Percentiles rank a stretch among this genome's conserved stretches.
These are phyloP conservation scores for Latrodectus geometricus DNA, from an alignment of 1,140 invertebrate genomes.

Conservation along the genomic window DNA sequence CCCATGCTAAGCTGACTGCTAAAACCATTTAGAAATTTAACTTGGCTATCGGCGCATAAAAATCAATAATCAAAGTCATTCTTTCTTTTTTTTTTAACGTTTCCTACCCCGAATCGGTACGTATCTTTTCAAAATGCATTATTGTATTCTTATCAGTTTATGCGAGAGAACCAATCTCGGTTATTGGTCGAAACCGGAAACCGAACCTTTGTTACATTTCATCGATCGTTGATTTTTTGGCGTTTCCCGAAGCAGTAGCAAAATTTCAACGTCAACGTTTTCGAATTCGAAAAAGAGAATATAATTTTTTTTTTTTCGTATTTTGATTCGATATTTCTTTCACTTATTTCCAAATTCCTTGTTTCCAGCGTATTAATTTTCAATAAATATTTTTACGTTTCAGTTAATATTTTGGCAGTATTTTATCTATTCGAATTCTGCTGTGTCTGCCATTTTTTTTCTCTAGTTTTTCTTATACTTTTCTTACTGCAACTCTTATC, in stretches of 20 bases:
- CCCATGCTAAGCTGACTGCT: constrained; percentile 31
- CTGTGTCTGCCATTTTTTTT: background rate
- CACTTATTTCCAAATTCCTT: constrained; percentile 16
- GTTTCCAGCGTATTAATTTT: constrained; percentile 46
- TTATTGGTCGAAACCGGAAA: constrained; percentile 35
- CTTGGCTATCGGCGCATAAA: constrained; percentile 6
- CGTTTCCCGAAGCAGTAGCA: too few species aligned
- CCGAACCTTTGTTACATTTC: background rate
- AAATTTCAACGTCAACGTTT: too few species aligned
- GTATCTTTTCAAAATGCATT: constrained; percentile 46
- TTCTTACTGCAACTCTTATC: background rate
- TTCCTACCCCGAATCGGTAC: background rate
- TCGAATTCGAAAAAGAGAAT: too few species aligned
- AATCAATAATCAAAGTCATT: constrained; percentile 26
- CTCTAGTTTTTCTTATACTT: background rate
- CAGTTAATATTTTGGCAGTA: constrained; percentile 1
- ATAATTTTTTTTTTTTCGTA: constrained; percentile 32
- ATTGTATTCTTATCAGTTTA: constrained; percentile 46
- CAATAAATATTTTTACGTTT: constrained; percentile 53
- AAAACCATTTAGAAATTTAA: constrained; percentile 13
- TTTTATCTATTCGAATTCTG: constrained; percentile 18
- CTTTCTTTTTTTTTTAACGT: background rate
- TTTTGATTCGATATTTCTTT: constrained; percentile 1
- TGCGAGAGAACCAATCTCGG: constrained; percentile 44
- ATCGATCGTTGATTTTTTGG: too few species aligned